Evolutionary conservation across 2,888 invertebrate genomes (phyloP), one percentile per base, ranked within the genome.

Genomic region (Choreutis nemorana): DNA sequence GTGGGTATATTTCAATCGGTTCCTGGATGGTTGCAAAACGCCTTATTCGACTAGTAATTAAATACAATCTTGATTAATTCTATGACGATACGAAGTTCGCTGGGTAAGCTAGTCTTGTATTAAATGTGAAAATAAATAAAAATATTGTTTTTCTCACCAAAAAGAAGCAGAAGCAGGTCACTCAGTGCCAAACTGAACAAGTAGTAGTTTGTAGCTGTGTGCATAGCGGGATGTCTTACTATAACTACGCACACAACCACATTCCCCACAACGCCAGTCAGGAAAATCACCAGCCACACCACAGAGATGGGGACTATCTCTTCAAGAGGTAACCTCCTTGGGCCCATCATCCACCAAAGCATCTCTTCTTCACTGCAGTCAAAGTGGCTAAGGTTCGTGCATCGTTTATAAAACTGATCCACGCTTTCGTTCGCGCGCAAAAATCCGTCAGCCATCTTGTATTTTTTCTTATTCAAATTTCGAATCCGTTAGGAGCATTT

Each of bases 181-280:
- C 94, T 93, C 9, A 94, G 73, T 10, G 95, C 92, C 65, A 94
- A 71, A 55, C 90, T 94, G 75, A 94, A 91, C 26, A 95, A 80
- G 56, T 95, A 96, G 57, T 91, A 95, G 57, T 96, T 95, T 0
- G 95, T 96, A 0, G 94, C 90, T 0, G 93, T 92, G 48, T 92
- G 93, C 87, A 96, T 88, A 4, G 87, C 83, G 0, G 86, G 81
- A 52, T 94, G 91, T 16, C 84, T 83, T 5, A 88, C 83, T 29
- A 95, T 94, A 8, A 95, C 94, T 23, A 89, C 81, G 53, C 94
- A 94, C 4, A 94, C 94, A 3, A 87, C 84, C 14, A 89, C 70
- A 55, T 95, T 95, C 2, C 95, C 95, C 26, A 90, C 72, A 18
- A 94, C 82, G 0, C 94, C 94, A 0, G 91, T 89, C 26, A 93